These are phyloP conservation scores for Dryoscopus gambensis DNA, from an alignment of 2,113 vertebrate species.

Conservation along the genomic window DNA sequence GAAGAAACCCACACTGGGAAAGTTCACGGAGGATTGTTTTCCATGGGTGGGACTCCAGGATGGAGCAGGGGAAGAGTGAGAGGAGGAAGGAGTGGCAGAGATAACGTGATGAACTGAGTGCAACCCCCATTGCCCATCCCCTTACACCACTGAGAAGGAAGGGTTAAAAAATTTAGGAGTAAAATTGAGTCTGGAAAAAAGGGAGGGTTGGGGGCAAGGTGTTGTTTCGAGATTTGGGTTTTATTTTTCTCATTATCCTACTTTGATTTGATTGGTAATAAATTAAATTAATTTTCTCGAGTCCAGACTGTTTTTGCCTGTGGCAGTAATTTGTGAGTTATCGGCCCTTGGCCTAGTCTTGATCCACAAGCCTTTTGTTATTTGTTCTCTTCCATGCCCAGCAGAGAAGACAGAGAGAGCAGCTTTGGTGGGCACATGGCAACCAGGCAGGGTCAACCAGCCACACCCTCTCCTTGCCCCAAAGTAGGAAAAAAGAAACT, in stretches of 20 bases:
- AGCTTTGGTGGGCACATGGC: background rate
- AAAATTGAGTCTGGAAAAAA: background rate
- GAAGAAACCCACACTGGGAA: background rate
- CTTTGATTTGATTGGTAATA: background rate
- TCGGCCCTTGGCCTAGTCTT: background rate
- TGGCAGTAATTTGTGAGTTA: background rate
- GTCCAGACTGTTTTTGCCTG: background rate
- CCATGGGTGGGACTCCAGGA: no score
- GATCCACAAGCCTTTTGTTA: fast-evolving
- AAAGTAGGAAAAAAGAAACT: background rate
- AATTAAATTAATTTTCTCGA: background rate
- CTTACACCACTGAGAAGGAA: background rate
- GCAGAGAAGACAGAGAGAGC: background rate
- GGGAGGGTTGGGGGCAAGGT: background rate
- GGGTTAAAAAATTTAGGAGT: background rate
- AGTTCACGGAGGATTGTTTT: background rate
- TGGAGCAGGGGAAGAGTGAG: background rate
- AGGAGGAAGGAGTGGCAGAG: background rate
- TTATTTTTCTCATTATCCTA: background rate
- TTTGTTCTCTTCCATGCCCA: background rate
- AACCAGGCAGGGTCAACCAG: background rate
- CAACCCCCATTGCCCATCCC: background rate
- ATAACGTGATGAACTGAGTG: background rate
- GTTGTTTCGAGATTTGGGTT: background rate
- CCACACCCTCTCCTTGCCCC: background rate